Percentiles rank a stretch among this genome's conserved stretches.
Conservation (phyloP, 2,797 vertebrate genomes). For the Crax fasciolata region DNA sequence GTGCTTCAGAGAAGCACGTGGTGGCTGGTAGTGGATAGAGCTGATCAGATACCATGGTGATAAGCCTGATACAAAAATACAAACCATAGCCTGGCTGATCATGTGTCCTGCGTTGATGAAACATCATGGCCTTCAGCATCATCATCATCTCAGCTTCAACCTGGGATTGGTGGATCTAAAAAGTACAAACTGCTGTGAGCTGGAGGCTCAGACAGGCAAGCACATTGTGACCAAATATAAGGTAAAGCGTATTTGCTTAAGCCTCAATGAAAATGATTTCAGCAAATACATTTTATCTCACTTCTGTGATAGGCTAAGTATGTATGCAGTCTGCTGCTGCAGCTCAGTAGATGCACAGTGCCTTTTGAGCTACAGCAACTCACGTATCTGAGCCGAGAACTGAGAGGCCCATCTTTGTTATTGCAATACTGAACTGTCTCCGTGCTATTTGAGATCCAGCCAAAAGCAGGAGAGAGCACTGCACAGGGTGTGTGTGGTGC, state of each 20-base stretch:
- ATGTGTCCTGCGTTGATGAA: background rate
- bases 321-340: background rate
- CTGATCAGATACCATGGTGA: constrained; percentile 1
- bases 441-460: background rate
- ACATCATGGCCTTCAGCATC: background rate
- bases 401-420: background rate
- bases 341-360: background rate
- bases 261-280: constrained; percentile 19
- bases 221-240: background rate
- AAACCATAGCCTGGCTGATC: background rate
- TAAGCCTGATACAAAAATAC: background rate
- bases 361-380: constrained; percentile 5
- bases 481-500: background rate
- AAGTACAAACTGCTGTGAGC: background rate
- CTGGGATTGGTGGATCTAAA: background rate
- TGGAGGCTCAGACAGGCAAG: background rate
- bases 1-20: background rate
- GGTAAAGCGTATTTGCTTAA: background rate
- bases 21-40: background rate
- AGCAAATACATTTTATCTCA: constrained; percentile 33
- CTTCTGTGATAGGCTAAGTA: background rate
- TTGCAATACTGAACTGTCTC: background rate
- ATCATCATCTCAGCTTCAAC: background rate
- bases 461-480: background rate
- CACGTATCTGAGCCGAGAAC: background rate